Evolutionary conservation across 2,888 invertebrate genomes (phyloP).

Genomic region (Dynastes grantii): DNA sequence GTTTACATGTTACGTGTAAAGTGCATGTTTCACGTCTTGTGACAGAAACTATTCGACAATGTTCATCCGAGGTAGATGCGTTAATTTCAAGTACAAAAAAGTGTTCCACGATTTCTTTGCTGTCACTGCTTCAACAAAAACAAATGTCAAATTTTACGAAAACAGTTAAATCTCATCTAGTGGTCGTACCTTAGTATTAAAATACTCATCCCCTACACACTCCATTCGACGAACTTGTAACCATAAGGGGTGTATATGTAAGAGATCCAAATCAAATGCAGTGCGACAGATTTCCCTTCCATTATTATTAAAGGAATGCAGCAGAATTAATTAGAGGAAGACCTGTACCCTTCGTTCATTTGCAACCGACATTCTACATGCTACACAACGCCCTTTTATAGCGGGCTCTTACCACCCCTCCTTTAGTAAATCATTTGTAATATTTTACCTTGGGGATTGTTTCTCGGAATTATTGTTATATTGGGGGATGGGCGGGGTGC

Average conservation of each 20-base stretch:
- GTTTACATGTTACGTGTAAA: too few species aligned
- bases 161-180: too few species aligned
- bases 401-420: background rate
- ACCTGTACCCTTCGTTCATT: background rate
- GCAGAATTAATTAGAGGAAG: slow-evolving; percentile 26
- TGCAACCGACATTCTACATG: background rate
- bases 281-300: background rate
- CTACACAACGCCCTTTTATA: background rate
- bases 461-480: slow-evolving; percentile 29
- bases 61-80: too few species aligned
- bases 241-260: too few species aligned
- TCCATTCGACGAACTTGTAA: background rate
- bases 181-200: too few species aligned
- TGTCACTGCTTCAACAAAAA: too few species aligned
- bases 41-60: too few species aligned
- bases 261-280: background rate
- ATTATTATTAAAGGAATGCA: slow-evolving; percentile 22
- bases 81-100: too few species aligned
- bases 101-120: too few species aligned
- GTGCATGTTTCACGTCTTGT: too few species aligned
- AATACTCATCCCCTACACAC: background rate
- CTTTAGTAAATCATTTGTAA: slow-evolving; percentile 25
- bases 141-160: too few species aligned
- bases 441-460: slow-evolving; percentile 36
- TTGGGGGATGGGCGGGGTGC: background rate